Evolutionary conservation across 2,113 vertebrate species (phyloP), one percentile per base, ranked within the genome.

Genomic region (Anarhynchus alexandrinus): DNA sequence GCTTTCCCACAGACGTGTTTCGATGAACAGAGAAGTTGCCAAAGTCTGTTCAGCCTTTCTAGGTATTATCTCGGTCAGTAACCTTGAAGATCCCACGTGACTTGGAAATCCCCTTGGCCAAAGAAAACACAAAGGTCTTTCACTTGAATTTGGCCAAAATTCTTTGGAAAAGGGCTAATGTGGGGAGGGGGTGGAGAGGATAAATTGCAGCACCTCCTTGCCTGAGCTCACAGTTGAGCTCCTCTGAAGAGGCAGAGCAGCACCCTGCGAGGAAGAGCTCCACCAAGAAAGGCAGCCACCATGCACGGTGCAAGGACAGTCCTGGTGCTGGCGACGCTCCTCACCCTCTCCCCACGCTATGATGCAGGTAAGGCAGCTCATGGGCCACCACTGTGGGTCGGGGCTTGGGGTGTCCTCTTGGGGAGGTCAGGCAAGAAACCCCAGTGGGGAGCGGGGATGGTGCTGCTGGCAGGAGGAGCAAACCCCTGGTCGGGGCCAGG

Each of bases 401-500:
- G 73, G 51, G 23, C 49, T 65, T 0, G 1, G 47, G 47, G 17
- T 3, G 1, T 36, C 42, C 62, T 12, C 0, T 0, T 12, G 51
- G 51, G 49, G 22, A 36, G 12, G 15, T 34, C 26, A 43, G 72
- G 67, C 22, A 21, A 52, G 57, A 34, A 76, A 47, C 3, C 10
- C 23, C 2, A 0, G 9, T 0, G 52, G 13, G 62, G 65, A 38
- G 59, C 3, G 6, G 42, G 38, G 51, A 42, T 0, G 5, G 43
- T 51, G 86, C 55, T 70, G 61, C 47, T 74, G 67, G 40, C 55
- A 32, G 59, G 27, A 54, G 74, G 25, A 73, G 9, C 34, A 49
- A 2, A 5, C 4, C n/a, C 30, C 62, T 14, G 67, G 52, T 8
- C 2, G 4, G 65, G 47, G n/a, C 25, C 59, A 30, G 43, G 61